A percentile compares a stretch with the other conserved stretches of the same genome.
Conservation (phyloP, 2,113 vertebrate species). For the Mohoua ochrocephala region DNA sequence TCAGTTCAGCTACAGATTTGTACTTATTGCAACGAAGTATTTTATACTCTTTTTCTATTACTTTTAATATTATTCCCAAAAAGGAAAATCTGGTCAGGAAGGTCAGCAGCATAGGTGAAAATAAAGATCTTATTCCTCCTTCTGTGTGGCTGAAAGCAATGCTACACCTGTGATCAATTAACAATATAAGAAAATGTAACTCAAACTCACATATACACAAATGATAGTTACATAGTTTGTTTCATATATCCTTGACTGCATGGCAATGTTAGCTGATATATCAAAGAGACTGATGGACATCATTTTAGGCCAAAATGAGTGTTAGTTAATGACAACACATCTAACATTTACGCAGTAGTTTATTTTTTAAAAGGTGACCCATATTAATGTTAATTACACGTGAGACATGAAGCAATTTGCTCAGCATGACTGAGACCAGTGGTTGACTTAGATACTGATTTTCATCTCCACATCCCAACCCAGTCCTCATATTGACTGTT, state of each 20-base stretch:
- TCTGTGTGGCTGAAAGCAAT: not conserved
- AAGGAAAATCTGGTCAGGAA: not conserved
- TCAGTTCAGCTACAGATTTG: not conserved
- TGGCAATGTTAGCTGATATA: not conserved
- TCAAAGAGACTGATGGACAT: not conserved
- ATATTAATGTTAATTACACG: not conserved
- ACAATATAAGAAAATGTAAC: not conserved
- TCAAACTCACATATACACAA: not conserved
- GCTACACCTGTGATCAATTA: not conserved
- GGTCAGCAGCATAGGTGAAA: not conserved
- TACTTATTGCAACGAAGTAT: not conserved
- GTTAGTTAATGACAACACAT: not conserved
- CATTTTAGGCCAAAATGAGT: not conserved
- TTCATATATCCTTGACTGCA: not conserved
- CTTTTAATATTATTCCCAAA: not conserved
- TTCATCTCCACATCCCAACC: not conserved
- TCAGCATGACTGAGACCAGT: not conserved
- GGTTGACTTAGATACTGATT: not conserved
- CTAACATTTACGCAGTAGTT: not conserved
- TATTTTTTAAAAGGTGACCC: not conserved
- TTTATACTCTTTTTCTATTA: not conserved
- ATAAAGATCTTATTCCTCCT: not conserved
- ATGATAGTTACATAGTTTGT: not conserved
- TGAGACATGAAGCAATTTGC: not conserved
- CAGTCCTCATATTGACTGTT: not conserved